A percentile compares a stretch with the other conserved stretches of the same genome.
Evolutionary conservation across 2,113 vertebrate genomes (phyloP).

Genomic region (Lycaon pictus): DNA sequence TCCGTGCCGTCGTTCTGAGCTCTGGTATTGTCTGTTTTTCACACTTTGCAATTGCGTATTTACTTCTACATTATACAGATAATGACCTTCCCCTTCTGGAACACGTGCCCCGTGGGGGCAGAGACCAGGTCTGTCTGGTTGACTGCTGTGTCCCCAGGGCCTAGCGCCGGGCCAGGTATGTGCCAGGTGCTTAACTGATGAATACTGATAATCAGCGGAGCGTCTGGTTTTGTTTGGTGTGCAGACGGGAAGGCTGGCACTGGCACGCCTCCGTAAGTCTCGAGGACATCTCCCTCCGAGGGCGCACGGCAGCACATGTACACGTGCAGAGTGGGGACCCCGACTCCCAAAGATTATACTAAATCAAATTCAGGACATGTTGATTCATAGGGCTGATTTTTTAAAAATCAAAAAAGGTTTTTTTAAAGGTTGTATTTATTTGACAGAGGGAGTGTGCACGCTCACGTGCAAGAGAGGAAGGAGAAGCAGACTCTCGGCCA

Average conservation of each 20-base stretch:
- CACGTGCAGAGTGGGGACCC: neutral
- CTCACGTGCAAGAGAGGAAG: too few species aligned
- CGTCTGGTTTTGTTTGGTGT: accelerated
- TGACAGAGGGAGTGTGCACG: neutral
- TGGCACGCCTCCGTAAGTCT: accelerated
- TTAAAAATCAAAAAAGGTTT: neutral
- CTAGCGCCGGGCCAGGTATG: too few species aligned
- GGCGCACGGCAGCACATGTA: accelerated
- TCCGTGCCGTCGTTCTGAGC: neutral
- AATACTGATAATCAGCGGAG: neutral
- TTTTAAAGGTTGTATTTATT: neutral
- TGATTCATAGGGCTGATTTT: neutral
- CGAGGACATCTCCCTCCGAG: accelerated
- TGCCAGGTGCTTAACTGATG: neutral
- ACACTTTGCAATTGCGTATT: neutral
- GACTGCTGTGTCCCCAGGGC: neutral
- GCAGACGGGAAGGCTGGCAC: accelerated
- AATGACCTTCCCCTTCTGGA: neutral
- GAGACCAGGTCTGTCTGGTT: neutral
- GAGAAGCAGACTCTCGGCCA: neutral
- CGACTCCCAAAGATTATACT: neutral
- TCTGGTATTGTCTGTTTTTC: neutral
- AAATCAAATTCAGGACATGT: neutral
- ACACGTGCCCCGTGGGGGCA: neutral
- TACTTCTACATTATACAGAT: neutral